Conservation (phyloP, 2,113 vertebrate species). For the Phylloscopus trochiloides region DNA sequence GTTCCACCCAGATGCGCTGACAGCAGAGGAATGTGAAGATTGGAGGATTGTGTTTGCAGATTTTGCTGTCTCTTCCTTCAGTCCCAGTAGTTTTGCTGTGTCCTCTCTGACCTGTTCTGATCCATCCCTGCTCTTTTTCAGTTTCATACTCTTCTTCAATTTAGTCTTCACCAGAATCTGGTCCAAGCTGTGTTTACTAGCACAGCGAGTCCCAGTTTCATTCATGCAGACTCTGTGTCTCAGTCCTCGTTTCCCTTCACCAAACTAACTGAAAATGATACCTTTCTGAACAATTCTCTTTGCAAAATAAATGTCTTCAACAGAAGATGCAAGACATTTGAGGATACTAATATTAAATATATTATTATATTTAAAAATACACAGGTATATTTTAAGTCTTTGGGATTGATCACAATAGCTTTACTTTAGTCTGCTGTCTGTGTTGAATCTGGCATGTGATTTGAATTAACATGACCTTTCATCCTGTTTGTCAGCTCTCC, state of each 20-base stretch:
- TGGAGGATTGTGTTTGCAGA: neutral
- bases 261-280: neutral
- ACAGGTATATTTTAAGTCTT: neutral
- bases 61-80: neutral
- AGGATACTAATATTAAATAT: neutral
- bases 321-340: neutral
- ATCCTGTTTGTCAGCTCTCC: neutral
- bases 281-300: neutral
- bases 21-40: neutral
- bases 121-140: neutral
- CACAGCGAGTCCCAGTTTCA: accelerated
- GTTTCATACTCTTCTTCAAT: neutral
- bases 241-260: neutral
- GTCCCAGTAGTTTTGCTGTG: neutral
- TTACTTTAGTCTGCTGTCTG: neutral
- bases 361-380: neutral
- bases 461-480: conserved; percentile 1
- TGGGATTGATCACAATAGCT: neutral
- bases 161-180: neutral
- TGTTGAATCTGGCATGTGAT: neutral
- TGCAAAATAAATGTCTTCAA: neutral
- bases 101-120: neutral
- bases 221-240: neutral
- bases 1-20: neutral
- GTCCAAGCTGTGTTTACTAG: neutral